A percentile compares a stretch with the other conserved stretches of the same genome.
These are phyloP conservation scores for Echinometra lucunter DNA, from an alignment of 53 echinoderm and acorn worm species.

Conservation along the genomic window DNA sequence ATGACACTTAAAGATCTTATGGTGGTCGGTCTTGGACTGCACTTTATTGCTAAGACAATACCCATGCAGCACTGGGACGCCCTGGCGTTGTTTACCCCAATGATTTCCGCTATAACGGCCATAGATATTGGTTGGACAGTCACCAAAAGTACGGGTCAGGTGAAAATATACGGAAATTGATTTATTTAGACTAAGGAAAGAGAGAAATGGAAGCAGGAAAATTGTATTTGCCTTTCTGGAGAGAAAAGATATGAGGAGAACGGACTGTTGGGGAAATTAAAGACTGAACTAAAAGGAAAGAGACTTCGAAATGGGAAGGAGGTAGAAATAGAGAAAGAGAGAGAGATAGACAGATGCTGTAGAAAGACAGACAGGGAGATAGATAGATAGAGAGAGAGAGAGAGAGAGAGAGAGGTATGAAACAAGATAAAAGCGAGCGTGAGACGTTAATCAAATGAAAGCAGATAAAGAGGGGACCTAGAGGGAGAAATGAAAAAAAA, in stretches of 20 bases:
- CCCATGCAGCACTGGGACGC: neutral
- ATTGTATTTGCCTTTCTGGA: neutral
- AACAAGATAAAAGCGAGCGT: too few relatives aligned
- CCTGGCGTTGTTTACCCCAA: neutral
- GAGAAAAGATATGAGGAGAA: neutral
- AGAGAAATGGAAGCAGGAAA: neutral
- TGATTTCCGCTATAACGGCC: conserved; percentile 15
- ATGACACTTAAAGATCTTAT: neutral
- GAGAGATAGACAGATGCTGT: neutral
- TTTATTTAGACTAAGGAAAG: neutral
- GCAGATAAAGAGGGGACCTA: too few relatives aligned
- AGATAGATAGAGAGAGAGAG: neutral
- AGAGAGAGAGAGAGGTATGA: neutral
- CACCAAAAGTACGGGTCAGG: conserved; percentile 7
- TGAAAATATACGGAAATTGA: conserved; percentile 7
- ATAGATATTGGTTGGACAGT: conserved; percentile 1
- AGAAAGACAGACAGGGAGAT: neutral
- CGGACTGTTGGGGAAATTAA: neutral
- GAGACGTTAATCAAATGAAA: too few relatives aligned
- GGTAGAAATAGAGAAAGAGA: neutral
- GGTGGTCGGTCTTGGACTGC: neutral
- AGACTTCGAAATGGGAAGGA: neutral
- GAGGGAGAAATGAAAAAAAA: too few relatives aligned
- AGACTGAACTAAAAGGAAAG: neutral
- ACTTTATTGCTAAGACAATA: conserved; percentile 28